Percentiles rank a stretch among this genome's conserved stretches.
Conservation (phyloP, 2,797 vertebrate species). For the Anomalospiza imberbis region DNA sequence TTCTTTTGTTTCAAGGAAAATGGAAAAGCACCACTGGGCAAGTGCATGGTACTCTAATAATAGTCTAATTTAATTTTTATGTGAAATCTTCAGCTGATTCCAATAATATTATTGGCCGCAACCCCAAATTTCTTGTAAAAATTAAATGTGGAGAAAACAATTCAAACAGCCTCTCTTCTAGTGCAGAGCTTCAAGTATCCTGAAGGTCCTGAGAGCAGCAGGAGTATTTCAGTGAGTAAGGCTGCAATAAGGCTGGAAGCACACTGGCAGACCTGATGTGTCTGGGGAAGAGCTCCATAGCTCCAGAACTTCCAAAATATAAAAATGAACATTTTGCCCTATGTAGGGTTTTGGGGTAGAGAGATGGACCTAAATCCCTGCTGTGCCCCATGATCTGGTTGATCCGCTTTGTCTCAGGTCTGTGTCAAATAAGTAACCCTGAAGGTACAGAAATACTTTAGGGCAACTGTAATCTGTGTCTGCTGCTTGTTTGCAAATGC, state of each 20-base stretch:
- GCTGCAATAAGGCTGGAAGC: background rate
- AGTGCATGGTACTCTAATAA: background rate
- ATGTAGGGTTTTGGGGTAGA: background rate
- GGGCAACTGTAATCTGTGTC: background rate
- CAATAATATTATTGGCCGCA: background rate
- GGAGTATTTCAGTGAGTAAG: background rate
- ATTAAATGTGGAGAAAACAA: background rate
- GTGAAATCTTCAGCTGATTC: background rate
- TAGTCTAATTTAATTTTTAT: background rate
- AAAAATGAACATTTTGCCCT: background rate
- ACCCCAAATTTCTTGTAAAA: background rate
- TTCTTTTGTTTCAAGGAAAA: background rate
- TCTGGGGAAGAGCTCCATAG: background rate
- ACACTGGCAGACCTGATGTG: background rate
- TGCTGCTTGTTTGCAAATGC: background rate
- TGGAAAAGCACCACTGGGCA: background rate
- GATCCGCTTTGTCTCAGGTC: background rate
- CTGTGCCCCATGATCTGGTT: background rate
- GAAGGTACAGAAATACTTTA: background rate
- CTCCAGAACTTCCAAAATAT: rapidly evolving
- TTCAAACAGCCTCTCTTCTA: background rate
- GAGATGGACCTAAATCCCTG: background rate
- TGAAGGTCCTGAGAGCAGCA: background rate
- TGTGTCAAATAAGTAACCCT: background rate
- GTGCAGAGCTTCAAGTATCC: background rate